Conservation (phyloP, 2,888 invertebrate species). For the Drosophila borborema region DNA sequence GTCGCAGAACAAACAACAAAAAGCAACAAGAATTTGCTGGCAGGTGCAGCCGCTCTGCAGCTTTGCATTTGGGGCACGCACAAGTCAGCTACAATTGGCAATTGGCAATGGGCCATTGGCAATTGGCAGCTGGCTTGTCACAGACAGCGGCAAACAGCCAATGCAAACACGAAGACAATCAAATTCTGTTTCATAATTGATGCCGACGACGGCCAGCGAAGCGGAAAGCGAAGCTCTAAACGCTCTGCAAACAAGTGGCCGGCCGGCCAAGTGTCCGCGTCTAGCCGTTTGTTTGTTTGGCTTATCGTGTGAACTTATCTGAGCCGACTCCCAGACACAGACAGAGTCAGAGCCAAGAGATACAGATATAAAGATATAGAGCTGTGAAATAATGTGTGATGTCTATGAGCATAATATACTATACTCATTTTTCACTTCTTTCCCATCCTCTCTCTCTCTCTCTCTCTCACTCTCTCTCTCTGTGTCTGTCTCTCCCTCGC, state of each 20-base stretch:
- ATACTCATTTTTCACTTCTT: conserved; percentile 31
- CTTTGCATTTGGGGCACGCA: conserved; percentile 28
- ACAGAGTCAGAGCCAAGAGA: conserved; percentile 5
- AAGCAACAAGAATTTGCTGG: not conserved
- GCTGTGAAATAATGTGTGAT: conserved; percentile 77
- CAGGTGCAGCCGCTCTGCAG: conserved; percentile 18
- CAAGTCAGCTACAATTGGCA: conserved; percentile 3
- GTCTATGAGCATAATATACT: conserved; percentile 68
- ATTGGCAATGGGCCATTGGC: not conserved
- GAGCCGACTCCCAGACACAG: conserved; percentile 36
- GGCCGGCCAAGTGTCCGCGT: conserved; percentile 22
- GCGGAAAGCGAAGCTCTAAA: conserved; percentile 61
- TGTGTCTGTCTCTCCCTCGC: not conserved
- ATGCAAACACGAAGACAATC: conserved; percentile 14
- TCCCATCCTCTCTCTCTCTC: not conserved
- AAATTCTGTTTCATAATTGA: conserved; percentile 37
- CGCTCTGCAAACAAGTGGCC: conserved; percentile 39
- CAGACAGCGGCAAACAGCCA: not conserved
- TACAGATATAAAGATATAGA: conserved; percentile 22
- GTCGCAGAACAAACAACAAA: not conserved
- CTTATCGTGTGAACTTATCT: conserved; percentile 81
- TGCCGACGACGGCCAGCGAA: conserved; percentile 60
- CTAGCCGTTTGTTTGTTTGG: conserved; percentile 57
- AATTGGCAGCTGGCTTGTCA: not conserved
- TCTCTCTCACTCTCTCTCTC: not conserved